Base-by-base conservation (phyloP, 2,888 invertebrate genomes). In the Agapetus fuscipes region DNA sequence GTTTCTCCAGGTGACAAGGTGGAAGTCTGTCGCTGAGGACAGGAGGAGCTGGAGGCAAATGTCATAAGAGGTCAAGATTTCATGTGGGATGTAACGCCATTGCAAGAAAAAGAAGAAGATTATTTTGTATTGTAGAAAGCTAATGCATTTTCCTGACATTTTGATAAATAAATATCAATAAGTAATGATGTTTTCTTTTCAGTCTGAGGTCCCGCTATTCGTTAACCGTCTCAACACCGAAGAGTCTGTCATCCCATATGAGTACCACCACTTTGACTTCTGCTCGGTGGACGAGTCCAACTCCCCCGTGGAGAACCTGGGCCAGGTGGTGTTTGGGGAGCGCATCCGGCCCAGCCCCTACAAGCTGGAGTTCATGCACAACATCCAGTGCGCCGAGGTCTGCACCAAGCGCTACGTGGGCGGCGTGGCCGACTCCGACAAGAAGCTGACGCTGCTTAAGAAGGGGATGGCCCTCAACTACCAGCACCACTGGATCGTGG, bases 321-420 rank as follows among this genome's bases (percentile, higher is more conserved):
- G 98, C 1, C 98, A 98, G 68, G 96, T 98, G 26, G 89, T 98
- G 1, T 97, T 98, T 61, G 98, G 98, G n/a, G 97, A 98, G 67
- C 74, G 98, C 54, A 97, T 98, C 56, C 72, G 94, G 37, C 88
- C 95, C 1, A 95, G 96, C 35, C 86, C 85, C 0, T 98, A 97
- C 56, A 78, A 83, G 61, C 83, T 96, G 27, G 74, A 80, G 51
- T 97, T 96, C 60, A 65, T 83, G 51, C 79, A 87, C 56, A 71
- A 83, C 58, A 61, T 72, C 17, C 68, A 68, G 6, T 84, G 87
- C 58, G 62, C 65, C 37, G 45, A 54, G 49, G 64, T 72, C 56
- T 86, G 86, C 56, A 70, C 61, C 0, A 91, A 82, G 59, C 66
- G 56, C 0, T 97, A 97, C 56, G 69, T 64, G 26, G 76, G 74